A percentile compares a stretch with the other conserved stretches of the same genome.
phyloP scores from a whole-genome alignment of 2,113 vertebrate genomes.

The Gymnorhina tibicen region DNA sequence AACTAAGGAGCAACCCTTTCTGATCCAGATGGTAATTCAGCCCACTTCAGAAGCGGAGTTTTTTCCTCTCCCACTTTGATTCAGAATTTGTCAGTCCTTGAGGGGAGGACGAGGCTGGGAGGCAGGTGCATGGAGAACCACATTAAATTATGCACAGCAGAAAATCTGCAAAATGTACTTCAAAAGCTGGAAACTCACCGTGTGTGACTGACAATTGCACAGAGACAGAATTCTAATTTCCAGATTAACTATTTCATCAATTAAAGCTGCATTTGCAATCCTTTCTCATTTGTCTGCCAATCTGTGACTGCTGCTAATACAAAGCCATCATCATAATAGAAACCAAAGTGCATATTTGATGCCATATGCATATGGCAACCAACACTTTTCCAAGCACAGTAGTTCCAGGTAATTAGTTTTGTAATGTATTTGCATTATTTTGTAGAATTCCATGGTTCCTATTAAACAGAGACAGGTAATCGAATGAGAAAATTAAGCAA shows the following conservation, averaged over 20 bases:
- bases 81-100: background rate
- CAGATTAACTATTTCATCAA: constrained; percentile 44
- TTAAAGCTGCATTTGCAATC: constrained; percentile 21
- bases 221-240: constrained; percentile 20
- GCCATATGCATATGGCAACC: background rate
- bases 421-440: constrained; percentile 1
- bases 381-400: background rate
- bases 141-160: constrained; percentile 8
- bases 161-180: constrained; percentile 43
- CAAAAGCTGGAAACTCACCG: background rate
- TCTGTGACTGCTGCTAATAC: constrained; percentile 1
- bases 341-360: background rate
- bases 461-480: background rate
- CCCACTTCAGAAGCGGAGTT: background rate
- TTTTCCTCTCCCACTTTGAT: background rate
- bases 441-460: background rate
- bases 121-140: background rate
- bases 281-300: constrained; percentile 18
- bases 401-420: constrained; percentile 32
- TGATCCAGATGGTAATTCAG: background rate
- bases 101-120: background rate
- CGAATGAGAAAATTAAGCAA: background rate
- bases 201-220: constrained; percentile 15
- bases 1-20: background rate
- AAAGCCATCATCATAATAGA: constrained; percentile 20